Evolutionary conservation across 2,113 vertebrate species (phyloP).

Genomic region (Suncus etruscus): DNA sequence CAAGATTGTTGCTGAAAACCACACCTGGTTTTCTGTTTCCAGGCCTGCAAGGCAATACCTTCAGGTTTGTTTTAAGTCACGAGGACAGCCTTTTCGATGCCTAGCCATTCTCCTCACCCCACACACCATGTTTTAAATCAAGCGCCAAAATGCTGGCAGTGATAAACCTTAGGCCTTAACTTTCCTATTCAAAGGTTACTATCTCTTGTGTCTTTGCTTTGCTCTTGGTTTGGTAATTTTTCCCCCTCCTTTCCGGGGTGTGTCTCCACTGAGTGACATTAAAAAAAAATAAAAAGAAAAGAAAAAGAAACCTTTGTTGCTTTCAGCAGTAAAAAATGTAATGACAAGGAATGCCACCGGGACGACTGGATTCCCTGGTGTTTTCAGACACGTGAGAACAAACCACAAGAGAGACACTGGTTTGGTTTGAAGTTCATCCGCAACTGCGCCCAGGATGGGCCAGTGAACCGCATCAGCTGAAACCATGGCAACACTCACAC

Average conservation of each 20-base stretch:
- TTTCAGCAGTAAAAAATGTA: slow-evolving; percentile 71
- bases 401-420: slow-evolving; percentile 76
- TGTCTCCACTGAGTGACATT: slow-evolving; percentile 75
- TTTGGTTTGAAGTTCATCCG: slow-evolving; percentile 86
- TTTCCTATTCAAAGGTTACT: slow-evolving; percentile 44
- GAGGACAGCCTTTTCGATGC: slow-evolving; percentile 70
- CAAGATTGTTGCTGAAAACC: slow-evolving; percentile 86
- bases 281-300: background rate
- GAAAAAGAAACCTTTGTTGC: slow-evolving; percentile 65
- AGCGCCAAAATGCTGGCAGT: slow-evolving; percentile 11
- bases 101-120: slow-evolving; percentile 70
- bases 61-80: slow-evolving; percentile 62
- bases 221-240: background rate
- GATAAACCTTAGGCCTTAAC: slow-evolving; percentile 60
- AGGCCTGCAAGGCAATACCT: slow-evolving; percentile 64
- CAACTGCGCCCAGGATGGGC: slow-evolving; percentile 64
- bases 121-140: slow-evolving; percentile 51
- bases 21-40: slow-evolving; percentile 80
- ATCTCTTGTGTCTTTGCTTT: slow-evolving; percentile 50
- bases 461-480: slow-evolving; percentile 80
- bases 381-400: slow-evolving; percentile 56
- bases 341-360: slow-evolving; percentile 56
- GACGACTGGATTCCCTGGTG: background rate
- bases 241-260: slow-evolving; percentile 19
- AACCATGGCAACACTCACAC: slow-evolving; percentile 68